These are phyloP conservation scores for Liopterus haemorrhoidalis DNA, from an alignment of 2,888 invertebrate genomes.

Conservation along the genomic window DNA sequence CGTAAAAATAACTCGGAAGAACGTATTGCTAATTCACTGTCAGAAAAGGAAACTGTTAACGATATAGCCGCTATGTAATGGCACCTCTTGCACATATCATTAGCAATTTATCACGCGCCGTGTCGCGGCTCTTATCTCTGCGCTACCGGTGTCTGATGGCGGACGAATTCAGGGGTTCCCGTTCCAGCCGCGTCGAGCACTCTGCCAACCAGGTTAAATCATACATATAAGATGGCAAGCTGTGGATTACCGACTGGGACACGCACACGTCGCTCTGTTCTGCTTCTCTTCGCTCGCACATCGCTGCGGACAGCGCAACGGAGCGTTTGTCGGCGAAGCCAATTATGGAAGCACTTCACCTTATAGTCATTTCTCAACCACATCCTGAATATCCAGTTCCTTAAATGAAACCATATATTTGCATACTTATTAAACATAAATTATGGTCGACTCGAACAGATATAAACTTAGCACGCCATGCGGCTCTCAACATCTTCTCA, in stretches of 20 bases:
- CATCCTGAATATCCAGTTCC: constrained; percentile 25
- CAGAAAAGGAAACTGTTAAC: constrained; percentile 30
- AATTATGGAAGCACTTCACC: constrained; percentile 32
- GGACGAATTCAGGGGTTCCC: no score
- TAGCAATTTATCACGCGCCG: no score
- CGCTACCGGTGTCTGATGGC: no score
- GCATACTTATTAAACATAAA: constrained; percentile 29
- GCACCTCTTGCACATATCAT: no score
- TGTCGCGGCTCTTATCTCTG: no score
- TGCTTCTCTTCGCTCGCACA: constrained; percentile 19
- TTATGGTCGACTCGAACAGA: constrained; percentile 26
- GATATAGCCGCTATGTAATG: constrained; percentile 23
- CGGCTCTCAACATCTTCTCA: no score
- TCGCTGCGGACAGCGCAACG: constrained; percentile 22
- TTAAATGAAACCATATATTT: constrained; percentile 29
- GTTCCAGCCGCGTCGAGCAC: no score
- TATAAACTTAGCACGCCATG: constrained; percentile 24
- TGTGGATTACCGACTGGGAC: constrained; percentile 7
- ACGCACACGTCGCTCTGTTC: constrained; percentile 14
- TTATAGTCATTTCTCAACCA: constrained; percentile 14
- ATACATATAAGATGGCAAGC: no score
- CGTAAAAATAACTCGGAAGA: no score
- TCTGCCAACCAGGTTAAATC: no score
- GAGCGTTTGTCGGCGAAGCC: constrained; percentile 32
- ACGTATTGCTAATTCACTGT: constrained; percentile 34